Evolutionary conservation across 2,797 vertebrate genomes (phyloP).

Genomic region (Iguana delicatissima): DNA sequence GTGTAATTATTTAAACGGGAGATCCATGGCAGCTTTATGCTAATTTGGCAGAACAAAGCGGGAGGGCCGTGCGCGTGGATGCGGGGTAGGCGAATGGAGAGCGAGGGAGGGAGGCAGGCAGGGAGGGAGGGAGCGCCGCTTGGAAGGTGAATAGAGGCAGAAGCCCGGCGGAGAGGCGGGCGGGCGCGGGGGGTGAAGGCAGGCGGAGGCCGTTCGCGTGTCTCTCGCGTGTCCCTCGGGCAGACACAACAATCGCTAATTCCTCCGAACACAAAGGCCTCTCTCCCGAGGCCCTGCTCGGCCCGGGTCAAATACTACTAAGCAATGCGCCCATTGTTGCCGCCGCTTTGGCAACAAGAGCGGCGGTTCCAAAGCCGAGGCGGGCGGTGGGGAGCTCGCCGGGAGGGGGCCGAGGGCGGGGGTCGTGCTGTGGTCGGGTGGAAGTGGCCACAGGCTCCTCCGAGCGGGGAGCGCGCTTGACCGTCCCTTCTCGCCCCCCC

Average conservation of each 20-base stretch:
- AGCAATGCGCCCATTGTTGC: conserved; percentile 17
- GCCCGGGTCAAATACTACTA: conserved; percentile 48
- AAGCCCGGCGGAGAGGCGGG: conserved; percentile 68
- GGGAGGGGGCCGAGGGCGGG: not conserved
- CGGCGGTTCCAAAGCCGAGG: not conserved
- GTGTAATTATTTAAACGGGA: conserved; percentile 93
- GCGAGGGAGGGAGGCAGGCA: not conserved
- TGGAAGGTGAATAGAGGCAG: conserved; percentile 80
- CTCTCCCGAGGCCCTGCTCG: conserved; percentile 18
- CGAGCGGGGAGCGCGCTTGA: not conserved
- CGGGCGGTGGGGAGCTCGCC: not conserved
- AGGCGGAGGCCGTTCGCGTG: conserved; percentile 63
- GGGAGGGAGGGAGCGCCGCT: not conserved
- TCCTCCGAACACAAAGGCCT: conserved; percentile 72
- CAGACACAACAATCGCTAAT: conserved; percentile 70
- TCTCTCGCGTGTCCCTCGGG: conserved; percentile 73
- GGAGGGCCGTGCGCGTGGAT: conserved; percentile 64
- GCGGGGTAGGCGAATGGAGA: conserved; percentile 53
- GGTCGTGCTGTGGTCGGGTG: not conserved
- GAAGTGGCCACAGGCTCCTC: not conserved
- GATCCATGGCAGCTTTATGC: conserved; percentile 95
- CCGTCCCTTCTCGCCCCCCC: too few species aligned
- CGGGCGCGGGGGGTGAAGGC: conserved; percentile 62
- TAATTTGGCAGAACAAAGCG: conserved; percentile 89
- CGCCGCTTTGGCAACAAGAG: conserved; percentile 20